Evolutionary conservation across 2,113 vertebrate genomes (phyloP).

Genomic region (Casuarius casuarius): DNA sequence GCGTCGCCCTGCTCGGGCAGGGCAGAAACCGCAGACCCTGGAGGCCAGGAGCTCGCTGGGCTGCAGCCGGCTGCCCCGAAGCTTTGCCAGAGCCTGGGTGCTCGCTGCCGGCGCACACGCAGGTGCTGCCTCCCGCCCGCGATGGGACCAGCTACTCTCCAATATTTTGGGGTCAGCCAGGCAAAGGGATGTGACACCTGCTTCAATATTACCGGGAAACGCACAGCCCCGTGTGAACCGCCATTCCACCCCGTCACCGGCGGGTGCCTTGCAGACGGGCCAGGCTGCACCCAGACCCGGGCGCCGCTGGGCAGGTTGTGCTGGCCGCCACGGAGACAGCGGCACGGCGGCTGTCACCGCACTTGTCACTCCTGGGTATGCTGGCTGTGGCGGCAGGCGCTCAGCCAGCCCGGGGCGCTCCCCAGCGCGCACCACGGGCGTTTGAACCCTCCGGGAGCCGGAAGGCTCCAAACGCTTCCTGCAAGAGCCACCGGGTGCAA

Average conservation of each 20-base stretch:
- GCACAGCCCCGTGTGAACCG: accelerated
- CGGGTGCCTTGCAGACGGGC: accelerated
- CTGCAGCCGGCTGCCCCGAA: not conserved
- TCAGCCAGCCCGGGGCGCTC: accelerated
- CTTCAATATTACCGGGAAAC: accelerated
- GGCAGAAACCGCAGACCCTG: not conserved
- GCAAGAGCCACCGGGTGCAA: not conserved
- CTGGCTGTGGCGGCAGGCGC: not conserved
- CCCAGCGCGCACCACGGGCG: not conserved
- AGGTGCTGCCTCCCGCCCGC: not conserved
- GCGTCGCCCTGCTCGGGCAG: not conserved
- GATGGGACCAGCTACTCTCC: not conserved
- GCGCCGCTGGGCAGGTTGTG: not conserved
- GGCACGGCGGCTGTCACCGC: accelerated
- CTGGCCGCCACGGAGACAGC: accelerated
- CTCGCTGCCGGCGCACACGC: not conserved
- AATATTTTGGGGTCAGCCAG: not conserved
- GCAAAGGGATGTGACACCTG: not conserved
- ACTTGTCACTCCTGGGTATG: not conserved
- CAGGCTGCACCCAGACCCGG: not conserved
- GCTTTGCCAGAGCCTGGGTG: not conserved
- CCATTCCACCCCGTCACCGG: accelerated
- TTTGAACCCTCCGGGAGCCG: not conserved
- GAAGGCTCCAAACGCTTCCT: slow-evolving; percentile 16
- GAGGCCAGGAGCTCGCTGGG: not conserved